Conservation (phyloP, 2,888 invertebrate genomes). For the Cosmia pyralina region DNA sequence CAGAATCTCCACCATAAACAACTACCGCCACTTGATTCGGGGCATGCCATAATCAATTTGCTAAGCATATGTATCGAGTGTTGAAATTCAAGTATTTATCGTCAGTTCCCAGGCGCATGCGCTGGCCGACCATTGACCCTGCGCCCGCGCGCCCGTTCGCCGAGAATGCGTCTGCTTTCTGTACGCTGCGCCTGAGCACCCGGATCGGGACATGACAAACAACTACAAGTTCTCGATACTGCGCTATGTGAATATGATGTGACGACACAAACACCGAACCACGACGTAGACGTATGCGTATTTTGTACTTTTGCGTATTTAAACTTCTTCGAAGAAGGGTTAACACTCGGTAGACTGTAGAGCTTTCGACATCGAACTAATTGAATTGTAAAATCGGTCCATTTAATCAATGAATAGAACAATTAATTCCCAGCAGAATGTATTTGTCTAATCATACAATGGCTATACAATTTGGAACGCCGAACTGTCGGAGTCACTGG, state of each 20-base stretch:
- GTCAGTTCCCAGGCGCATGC: slow-evolving; percentile 86
- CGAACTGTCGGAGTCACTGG: slow-evolving; percentile 53
- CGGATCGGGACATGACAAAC: slow-evolving; percentile 74
- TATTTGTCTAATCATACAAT: slow-evolving; percentile 49
- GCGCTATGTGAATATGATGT: slow-evolving; percentile 60
- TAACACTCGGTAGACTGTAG: slow-evolving; percentile 19
- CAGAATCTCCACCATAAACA: slow-evolving; percentile 78
- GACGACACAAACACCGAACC: slow-evolving; percentile 45
- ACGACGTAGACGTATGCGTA: slow-evolving; percentile 27
- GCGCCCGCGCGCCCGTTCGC: slow-evolving; percentile 74
- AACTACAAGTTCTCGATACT: slow-evolving; percentile 71
- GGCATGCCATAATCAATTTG: slow-evolving; percentile 86
- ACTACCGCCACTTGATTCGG: slow-evolving; percentile 71
- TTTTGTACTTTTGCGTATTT: slow-evolving; percentile 45
- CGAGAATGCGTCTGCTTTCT: slow-evolving; percentile 82
- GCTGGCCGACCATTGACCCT: slow-evolving; percentile 88
- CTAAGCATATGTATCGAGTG: slow-evolving; percentile 89
- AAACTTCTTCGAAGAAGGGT: slow-evolving; percentile 23
- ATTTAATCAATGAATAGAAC: slow-evolving; percentile 27
- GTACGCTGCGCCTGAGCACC: slow-evolving; percentile 76
- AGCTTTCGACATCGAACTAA: slow-evolving; percentile 30
- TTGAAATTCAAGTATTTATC: slow-evolving; percentile 90
- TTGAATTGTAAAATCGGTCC: slow-evolving; percentile 49
- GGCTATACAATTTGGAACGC: slow-evolving; percentile 41
- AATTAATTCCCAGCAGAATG: slow-evolving; percentile 33